Percentiles rank a stretch among this genome's conserved stretches.
phyloP scores from a whole-genome alignment of 2,797 vertebrate genomes.

The Sylvia borin region DNA sequence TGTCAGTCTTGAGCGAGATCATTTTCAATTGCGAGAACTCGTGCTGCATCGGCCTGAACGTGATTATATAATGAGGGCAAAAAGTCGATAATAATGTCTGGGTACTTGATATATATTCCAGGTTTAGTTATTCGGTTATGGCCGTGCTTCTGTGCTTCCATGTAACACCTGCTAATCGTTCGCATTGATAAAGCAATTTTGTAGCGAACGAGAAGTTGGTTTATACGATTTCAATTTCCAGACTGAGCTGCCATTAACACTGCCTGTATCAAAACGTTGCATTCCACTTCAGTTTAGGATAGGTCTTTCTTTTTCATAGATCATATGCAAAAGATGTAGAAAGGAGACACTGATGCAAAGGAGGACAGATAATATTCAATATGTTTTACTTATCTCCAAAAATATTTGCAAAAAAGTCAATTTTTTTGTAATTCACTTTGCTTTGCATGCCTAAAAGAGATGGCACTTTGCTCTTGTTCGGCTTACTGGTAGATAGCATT shows the following conservation, averaged over 20 bases:
- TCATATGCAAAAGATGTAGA: rapidly evolving
- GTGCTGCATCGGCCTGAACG: neutral
- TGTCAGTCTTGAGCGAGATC: rapidly evolving
- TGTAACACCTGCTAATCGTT: neutral
- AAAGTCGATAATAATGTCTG: neutral
- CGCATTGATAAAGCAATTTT: neutral
- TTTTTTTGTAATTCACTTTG: rapidly evolving
- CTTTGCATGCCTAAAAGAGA: rapidly evolving
- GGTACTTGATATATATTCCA: neutral
- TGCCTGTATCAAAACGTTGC: neutral
- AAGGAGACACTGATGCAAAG: neutral
- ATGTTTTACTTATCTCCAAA: neutral
- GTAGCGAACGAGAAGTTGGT: rapidly evolving
- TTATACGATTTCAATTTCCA: neutral
- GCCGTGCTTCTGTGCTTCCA: neutral
- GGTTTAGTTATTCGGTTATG: neutral
- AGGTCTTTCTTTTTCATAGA: neutral
- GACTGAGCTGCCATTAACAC: neutral
- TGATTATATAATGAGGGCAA: neutral
- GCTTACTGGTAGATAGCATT: neutral
- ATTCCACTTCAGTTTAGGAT: neutral
- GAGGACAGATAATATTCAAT: neutral
- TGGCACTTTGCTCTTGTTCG: neutral
- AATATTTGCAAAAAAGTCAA: neutral
- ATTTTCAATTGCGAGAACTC: neutral